Evolutionary conservation across 1,140 invertebrate species (phyloP).

Genomic region (Temnothorax curvispinosus): DNA sequence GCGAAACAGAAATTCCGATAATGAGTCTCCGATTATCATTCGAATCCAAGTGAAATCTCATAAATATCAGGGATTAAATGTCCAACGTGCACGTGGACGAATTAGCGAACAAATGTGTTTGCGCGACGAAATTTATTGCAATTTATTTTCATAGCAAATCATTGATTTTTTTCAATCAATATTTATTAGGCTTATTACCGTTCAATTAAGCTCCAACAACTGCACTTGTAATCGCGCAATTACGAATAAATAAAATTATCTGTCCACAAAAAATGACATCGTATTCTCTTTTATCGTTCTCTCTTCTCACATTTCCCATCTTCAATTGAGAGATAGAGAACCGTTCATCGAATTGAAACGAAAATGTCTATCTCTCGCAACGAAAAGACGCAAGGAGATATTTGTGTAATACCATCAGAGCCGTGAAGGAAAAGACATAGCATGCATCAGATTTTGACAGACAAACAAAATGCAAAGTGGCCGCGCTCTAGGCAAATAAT

Average conservation of each 20-base stretch:
- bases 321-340: slow-evolving; percentile 29
- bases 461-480: slow-evolving; percentile 58
- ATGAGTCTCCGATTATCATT: neutral
- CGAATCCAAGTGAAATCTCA: neutral
- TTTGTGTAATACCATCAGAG: slow-evolving; percentile 34
- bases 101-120: neutral
- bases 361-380: slow-evolving; percentile 51
- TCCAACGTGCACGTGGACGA: neutral
- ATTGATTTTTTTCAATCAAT: slow-evolving; percentile 19
- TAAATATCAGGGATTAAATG: neutral
- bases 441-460: slow-evolving; percentile 59
- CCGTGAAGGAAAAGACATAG: neutral
- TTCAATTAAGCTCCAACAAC: neutral
- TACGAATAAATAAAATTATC: neutral
- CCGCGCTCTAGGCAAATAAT: slow-evolving; percentile 55
- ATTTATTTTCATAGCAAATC: slow-evolving; percentile 8
- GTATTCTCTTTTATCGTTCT: neutral
- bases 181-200: neutral
- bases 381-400: slow-evolving; percentile 25
- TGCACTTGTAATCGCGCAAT: neutral
- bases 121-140: neutral
- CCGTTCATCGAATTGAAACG: slow-evolving; percentile 37
- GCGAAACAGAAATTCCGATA: neutral
- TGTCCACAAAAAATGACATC: neutral
- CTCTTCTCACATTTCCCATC: neutral